Evolutionary conservation across 2,113 vertebrate species (phyloP).

Genomic region (Pionites leucogaster): DNA sequence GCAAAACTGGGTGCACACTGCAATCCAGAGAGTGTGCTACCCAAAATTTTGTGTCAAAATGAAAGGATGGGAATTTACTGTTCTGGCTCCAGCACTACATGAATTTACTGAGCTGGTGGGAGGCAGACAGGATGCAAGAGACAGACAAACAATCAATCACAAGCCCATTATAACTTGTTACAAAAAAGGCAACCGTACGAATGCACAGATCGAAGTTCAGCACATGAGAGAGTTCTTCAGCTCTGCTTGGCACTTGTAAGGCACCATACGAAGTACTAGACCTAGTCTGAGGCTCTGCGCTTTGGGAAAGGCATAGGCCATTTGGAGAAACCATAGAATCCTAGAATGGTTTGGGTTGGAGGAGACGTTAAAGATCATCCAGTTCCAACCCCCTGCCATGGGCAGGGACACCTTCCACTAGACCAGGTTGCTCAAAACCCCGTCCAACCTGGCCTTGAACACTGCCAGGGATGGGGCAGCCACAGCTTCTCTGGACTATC

Average conservation of each 20-base stretch:
- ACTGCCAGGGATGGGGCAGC: not conserved
- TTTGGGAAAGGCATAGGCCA: not conserved
- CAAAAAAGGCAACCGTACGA: not conserved
- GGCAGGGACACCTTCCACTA: not conserved
- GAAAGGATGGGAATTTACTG: not conserved
- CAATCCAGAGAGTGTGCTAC: not conserved
- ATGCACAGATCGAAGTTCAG: not conserved
- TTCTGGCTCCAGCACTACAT: not conserved
- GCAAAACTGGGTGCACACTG: not conserved
- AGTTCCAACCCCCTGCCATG: not conserved
- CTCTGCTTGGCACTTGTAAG: not conserved
- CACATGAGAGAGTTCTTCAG: not conserved
- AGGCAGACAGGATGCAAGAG: not conserved
- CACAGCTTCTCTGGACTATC: not conserved
- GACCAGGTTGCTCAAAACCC: not conserved
- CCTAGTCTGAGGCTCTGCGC: accelerated
- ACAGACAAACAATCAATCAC: not conserved
- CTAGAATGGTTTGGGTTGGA: not conserved
- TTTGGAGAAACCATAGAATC: not conserved
- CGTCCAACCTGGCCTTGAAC: not conserved
- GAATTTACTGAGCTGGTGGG: not conserved
- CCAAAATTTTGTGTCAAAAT: not conserved
- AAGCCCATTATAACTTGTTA: not conserved
- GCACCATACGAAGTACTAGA: not conserved
- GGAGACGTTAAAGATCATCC: not conserved